Percentiles rank a stretch among this genome's conserved stretches.
These are phyloP conservation scores for Agonopterix heracliana DNA, from an alignment of 2,888 invertebrate genomes.

Conservation along the genomic window DNA sequence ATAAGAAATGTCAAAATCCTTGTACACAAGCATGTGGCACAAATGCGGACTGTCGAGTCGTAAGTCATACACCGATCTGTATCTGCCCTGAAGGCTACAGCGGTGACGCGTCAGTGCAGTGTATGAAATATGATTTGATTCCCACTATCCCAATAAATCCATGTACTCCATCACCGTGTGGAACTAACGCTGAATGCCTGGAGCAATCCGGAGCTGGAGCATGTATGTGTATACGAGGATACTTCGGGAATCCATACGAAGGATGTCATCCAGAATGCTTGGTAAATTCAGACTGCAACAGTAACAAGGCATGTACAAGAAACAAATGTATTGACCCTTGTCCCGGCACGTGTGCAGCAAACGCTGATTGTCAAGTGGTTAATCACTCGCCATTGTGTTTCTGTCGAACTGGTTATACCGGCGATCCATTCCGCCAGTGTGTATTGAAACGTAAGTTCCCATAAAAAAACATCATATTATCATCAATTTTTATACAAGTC, in stretches of 20 bases:
- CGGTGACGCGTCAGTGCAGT: constrained; percentile 86
- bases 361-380: constrained; percentile 84
- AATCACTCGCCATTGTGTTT: constrained; percentile 83
- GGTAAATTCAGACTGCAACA: constrained; percentile 82
- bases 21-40: constrained; percentile 83
- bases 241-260: constrained; percentile 87
- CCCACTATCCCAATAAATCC: constrained; percentile 60
- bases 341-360: constrained; percentile 84
- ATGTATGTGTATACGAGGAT: constrained; percentile 82
- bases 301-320: constrained; percentile 81
- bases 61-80: constrained; percentile 85
- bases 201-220: constrained; percentile 77
- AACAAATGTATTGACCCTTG: constrained; percentile 87
- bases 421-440: constrained; percentile 84
- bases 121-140: constrained; percentile 45
- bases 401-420: constrained; percentile 80
- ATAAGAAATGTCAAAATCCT: constrained; percentile 86
- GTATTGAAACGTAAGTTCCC: constrained; percentile 44
- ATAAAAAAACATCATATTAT: not conserved
- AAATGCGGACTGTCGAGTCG: constrained; percentile 84
- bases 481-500: not conserved
- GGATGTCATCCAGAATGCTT: constrained; percentile 85
- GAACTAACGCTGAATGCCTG: constrained; percentile 78
- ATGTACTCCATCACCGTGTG: constrained; percentile 79
- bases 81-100: constrained; percentile 80